Evolutionary conservation across 2,797 vertebrate species (phyloP).

Genomic region (Artibeus jamaicensis): DNA sequence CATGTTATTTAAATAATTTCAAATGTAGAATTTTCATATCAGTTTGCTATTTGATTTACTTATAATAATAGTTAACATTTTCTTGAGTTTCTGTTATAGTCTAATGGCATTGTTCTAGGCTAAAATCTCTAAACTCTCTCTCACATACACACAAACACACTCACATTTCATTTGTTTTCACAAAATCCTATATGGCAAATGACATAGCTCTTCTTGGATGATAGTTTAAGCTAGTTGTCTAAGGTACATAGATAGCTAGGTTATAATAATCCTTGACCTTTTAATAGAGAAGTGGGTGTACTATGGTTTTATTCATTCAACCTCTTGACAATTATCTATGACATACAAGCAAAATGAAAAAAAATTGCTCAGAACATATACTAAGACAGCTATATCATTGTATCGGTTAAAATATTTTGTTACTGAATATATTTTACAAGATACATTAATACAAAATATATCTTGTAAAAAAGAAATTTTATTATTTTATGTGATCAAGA

Average conservation of each 20-base stretch:
- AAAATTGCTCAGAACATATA: neutral
- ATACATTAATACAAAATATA: too few species aligned
- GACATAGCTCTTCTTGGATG: neutral
- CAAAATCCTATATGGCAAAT: neutral
- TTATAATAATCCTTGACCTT: neutral
- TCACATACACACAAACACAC: neutral
- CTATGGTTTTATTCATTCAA: neutral
- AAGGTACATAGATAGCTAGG: neutral
- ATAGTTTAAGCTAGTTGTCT: neutral
- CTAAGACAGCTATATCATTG: neutral
- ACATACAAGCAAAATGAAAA: neutral
- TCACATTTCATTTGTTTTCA: neutral
- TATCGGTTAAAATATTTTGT: neutral
- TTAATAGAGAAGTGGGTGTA: neutral
- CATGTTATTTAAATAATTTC: neutral
- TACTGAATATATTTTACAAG: too few species aligned
- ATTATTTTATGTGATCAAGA: neutral
- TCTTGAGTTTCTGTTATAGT: neutral
- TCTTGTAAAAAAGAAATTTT: neutral
- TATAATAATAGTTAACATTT: neutral
- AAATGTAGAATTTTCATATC: neutral
- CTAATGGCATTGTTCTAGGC: neutral
- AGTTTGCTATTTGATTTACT: neutral
- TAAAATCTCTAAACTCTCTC: neutral
- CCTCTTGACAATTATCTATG: neutral